Evolutionary conservation across 1,140 invertebrate species (phyloP), one percentile per base, ranked within the genome.

Genomic region (Drosophila subpulchrella): DNA sequence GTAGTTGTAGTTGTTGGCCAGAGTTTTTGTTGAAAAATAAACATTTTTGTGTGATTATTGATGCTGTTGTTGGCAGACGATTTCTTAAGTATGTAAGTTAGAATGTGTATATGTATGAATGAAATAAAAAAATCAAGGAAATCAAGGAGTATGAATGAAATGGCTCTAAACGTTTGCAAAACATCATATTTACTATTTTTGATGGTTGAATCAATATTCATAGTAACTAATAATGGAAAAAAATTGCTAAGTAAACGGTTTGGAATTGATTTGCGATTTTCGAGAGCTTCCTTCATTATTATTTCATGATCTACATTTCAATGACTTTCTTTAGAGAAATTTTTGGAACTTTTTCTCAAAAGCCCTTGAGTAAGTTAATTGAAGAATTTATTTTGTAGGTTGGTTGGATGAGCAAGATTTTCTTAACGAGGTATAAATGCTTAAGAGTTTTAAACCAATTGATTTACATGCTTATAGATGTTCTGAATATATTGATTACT

Each of bases 31-130:
- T 81, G 74, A 74, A 76, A 79, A 86, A 86, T 88, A 83, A 79
- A 86, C 78, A 88, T 66, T 83, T 78, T 75, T 63, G 79, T 88
- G 84, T 88, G 79, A 86, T 88, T 86, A 86, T 73, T 83, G 51
- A 84, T 88, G 83, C 72, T 88, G 77, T 84, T 54, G 46, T 73
- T 75, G 59, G 34, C 32, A 68, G 38, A 61, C 59, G 59, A 42
- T 56, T 79, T 67, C 54, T 61, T 65, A 73, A 81, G 57, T 51
- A 51, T 51, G 48, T 83, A 71, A 84, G 63, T 80, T 54, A 54
- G 39, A 61, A 73, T 38, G 41, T 46, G 61, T 36, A 66, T 38
- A 51, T 67, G 13, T 12, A 44, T 11, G 0, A n/a, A 42, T 8
- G 8, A 46, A 46, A 17, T 20, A 5, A 0, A 60, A 60, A 24